Base-by-base conservation (phyloP, 1,140 invertebrate genomes). In the Oncopodura yosiiana region DNA sequence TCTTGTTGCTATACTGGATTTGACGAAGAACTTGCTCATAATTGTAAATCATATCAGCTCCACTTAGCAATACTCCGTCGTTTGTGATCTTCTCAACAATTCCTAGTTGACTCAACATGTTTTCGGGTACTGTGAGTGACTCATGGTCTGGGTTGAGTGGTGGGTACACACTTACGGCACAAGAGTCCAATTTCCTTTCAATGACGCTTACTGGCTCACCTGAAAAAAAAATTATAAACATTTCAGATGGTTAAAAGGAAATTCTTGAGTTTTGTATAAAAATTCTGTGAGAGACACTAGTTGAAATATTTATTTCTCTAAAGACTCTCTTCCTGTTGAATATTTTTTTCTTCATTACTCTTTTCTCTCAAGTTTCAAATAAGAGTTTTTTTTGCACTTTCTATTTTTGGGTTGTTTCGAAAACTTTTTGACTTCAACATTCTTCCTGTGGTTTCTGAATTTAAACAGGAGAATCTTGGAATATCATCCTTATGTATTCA, bases 101-200 rank as follows among this genome's bases (percentile, higher is more conserved):
- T 44, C 81, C 81, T 60, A 83, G 77, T 61, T 81, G 74, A 50
- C 78, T 77, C 60, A 88, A 75, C 65, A 86, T 78, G 61, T 83
- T 79, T 49, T 80, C 80, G 4, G 86, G 85, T 27, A 92, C 75
- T 29, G 79, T 76, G 24, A 94, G 71, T 44, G 82, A 85, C 70
- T 96, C 92, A 69, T 94, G 88, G 70, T 94, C 90, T 0, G 90
- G 87, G 76, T 95, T 94, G 36, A 97, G 74, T 24, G 88, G 88
- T 11, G 92, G 91, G 69, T 92, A 92, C 37, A 95, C 89, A 26
- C 83, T 84, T 34, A 95, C 83, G 26, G 84, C 83, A 71, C 93
- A 96, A 14, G 86, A 87, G 67, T 95, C 92, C 46, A 94, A 67
- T 66, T 81, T 79, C 64, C 69, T 70, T 59, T 68, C 69, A 66